A percentile compares a stretch with the other conserved stretches of the same genome.
These are phyloP conservation scores for Lochmaea crataegi DNA, from an alignment of 2,888 invertebrate genomes.

Conservation along the genomic window DNA sequence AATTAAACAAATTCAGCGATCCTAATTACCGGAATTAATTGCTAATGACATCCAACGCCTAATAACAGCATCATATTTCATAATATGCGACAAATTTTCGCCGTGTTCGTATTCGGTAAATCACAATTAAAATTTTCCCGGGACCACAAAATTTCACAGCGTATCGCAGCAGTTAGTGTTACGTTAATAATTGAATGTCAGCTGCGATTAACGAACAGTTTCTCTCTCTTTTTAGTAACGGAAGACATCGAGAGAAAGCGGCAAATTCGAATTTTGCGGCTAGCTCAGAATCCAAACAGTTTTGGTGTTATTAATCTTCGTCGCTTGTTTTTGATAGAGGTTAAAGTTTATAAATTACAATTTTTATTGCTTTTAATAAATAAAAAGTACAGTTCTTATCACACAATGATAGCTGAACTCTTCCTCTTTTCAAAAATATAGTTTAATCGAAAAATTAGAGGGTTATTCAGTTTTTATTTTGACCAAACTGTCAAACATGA, in stretches of 20 bases:
- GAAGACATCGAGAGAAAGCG: conserved; percentile 49
- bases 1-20: conserved; percentile 18
- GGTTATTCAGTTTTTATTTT: too few species aligned
- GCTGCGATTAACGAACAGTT: conserved; percentile 61
- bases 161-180: conserved; percentile 58
- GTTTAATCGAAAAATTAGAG: too few species aligned
- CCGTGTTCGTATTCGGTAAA: conserved; percentile 58
- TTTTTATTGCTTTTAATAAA: too few species aligned
- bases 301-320: not conserved
- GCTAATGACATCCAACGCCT: conserved; percentile 29
- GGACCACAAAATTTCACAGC: conserved; percentile 46
- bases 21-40: conserved; percentile 28
- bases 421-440: too few species aligned
- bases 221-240: conserved; percentile 44
- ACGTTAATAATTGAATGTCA: conserved; percentile 64
- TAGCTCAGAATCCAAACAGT: not conserved
- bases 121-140: conserved; percentile 63
- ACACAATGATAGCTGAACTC: too few species aligned
- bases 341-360: too few species aligned
- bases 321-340: not conserved
- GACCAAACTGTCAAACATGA: too few species aligned
- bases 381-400: too few species aligned
- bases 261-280: conserved; percentile 52
- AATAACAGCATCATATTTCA: conserved; percentile 58
- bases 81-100: conserved; percentile 59